A percentile compares a stretch with the other conserved stretches of the same genome.
These are phyloP conservation scores for Hemibagrus guttatus DNA, from an alignment of 2,797 vertebrate species.

Conservation along the genomic window DNA sequence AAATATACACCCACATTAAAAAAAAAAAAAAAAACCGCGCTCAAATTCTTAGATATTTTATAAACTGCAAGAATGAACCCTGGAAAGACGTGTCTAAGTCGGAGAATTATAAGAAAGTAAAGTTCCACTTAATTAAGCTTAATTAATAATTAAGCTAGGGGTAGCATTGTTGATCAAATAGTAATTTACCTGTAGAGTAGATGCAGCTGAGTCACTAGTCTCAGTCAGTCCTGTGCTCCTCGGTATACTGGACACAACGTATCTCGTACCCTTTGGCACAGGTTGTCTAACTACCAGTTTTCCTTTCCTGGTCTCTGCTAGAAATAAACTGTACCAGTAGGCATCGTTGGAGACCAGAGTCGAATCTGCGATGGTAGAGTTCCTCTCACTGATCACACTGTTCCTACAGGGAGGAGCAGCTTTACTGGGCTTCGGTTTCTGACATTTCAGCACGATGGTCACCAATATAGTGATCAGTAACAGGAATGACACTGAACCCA, in stretches of 20 bases:
- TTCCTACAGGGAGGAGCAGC: no score
- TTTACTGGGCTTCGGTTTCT: no score
- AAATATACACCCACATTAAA: no score
- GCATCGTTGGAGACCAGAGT: conserved; percentile 59
- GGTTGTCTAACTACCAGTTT: conserved; percentile 63
- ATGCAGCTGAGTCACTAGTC: conserved; percentile 68
- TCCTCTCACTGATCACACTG: no score
- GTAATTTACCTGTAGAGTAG: conserved; percentile 67
- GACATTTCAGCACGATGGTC: conserved; percentile 56
- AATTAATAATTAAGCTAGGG: background rate
- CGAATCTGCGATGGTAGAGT: no score
- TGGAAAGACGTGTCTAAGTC: background rate
- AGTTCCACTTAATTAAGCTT: background rate
- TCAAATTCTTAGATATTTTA: background rate
- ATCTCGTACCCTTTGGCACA: conserved; percentile 66
- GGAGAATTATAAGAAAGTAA: background rate
- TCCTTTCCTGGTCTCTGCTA: conserved; percentile 61
- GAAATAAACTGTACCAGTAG: conserved; percentile 64
- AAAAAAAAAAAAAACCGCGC: background rate
- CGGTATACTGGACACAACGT: conserved; percentile 69
- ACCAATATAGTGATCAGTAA: conserved; percentile 62
- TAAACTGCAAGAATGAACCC: background rate
- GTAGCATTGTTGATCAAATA: background rate
- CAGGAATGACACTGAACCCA: conserved; percentile 60
- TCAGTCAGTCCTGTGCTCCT: conserved; percentile 67